Evolutionary conservation across 2,113 vertebrate species (phyloP), one percentile per base, ranked within the genome.

Genomic region (Fukomys damarensis): DNA sequence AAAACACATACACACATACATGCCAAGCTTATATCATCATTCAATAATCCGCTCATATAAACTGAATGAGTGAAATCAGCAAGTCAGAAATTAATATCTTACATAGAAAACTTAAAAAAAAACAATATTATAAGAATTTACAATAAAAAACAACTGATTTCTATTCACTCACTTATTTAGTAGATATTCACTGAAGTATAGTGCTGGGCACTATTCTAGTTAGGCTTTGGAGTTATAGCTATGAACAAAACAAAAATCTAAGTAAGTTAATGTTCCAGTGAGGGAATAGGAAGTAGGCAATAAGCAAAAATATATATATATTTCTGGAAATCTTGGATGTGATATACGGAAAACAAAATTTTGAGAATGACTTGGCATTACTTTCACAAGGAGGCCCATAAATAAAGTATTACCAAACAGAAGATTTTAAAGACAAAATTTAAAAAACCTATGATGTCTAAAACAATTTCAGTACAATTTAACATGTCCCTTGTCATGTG

Each of bases 71-170:
- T 80, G 85, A 96, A 66, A 35, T 35, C 81, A 95, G 86, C 20
- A 90, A 90, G 90, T 93, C 83, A 56, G 26, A 92, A 96, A 95
- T 41, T 26, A 94, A 20, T 49, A 2, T 43, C 46, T 46, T 85
- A 1, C 49, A 54, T 0, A 63, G 5, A 1, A 49, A 54, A 24
- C 13, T 28, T n/a, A 41, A 13, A 3, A 63, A 65, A 46, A 49
- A 6, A n/a, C n/a, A n/a, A 72, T 32, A 26, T 56, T 81, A 61
- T n/a, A 66, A n/a, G 7, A 88, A 54, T 76, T 76, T 90, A 91
- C 12, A 59, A 13, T 76, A 38, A 54, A 91, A 89, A 86, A 30
- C 16, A 91, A 74, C 43, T 61, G 17, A 26, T 72, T 65, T 82
- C 61, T 2, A 77, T 24, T 74, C 46, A 59, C 70, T 56, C 8